Conservation (phyloP, 2,888 invertebrate genomes). For the Ceramica pisi region DNA sequence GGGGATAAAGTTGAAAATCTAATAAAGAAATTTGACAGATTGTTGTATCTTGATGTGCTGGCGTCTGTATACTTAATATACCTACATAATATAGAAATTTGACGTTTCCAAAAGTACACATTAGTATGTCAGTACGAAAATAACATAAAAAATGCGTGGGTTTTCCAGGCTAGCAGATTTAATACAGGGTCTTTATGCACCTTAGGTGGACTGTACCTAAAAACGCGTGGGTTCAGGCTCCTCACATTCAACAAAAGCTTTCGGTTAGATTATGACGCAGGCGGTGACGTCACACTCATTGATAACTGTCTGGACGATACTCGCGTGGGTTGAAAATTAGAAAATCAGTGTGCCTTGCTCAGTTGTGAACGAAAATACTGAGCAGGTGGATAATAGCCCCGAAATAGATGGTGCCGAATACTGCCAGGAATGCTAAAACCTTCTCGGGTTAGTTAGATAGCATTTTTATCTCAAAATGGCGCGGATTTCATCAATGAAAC, state of each 20-base stretch:
- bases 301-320: neutral
- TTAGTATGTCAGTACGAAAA: neutral
- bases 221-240: neutral
- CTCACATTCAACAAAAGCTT: constrained; percentile 1
- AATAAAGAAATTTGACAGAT: too few relatives aligned
- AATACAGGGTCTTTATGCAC: neutral
- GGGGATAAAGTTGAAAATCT: too few relatives aligned
- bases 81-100: neutral
- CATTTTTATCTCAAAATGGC: too few relatives aligned
- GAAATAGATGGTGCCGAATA: neutral
- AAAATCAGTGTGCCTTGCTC: neutral
- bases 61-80: too few relatives aligned
- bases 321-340: neutral
- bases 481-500: too few relatives aligned
- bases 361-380: neutral
- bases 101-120: too few relatives aligned
- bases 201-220: neutral
- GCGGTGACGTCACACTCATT: constrained; percentile 17
- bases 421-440: neutral
- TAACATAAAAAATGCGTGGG: neutral
- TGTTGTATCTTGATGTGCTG: too few relatives aligned
- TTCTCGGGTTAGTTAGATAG: neutral
- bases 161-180: neutral
- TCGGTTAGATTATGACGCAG: neutral
- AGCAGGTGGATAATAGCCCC: neutral